These are phyloP conservation scores for Laothoe populi DNA, from an alignment of 2,888 invertebrate genomes.

Conservation along the genomic window DNA sequence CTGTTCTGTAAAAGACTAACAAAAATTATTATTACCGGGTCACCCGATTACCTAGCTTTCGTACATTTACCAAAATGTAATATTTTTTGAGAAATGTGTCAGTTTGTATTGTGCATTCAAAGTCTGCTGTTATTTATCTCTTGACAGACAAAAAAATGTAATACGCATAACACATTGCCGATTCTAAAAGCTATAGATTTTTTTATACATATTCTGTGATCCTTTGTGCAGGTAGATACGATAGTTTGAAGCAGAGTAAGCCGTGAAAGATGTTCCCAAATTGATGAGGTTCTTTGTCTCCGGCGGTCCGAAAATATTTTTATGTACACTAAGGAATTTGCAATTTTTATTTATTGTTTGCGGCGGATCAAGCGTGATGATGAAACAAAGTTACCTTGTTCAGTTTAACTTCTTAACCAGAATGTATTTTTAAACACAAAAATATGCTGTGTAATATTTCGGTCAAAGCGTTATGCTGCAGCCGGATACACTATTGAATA, in stretches of 20 bases:
- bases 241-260: background rate
- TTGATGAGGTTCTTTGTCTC: conserved; percentile 18
- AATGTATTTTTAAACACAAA: background rate
- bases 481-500: background rate
- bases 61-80: conserved; percentile 6
- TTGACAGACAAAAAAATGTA: conserved; percentile 2
- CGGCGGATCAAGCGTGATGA: background rate
- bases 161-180: conserved; percentile 16
- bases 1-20: background rate
- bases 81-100: conserved; percentile 15
- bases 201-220: conserved; percentile 9
- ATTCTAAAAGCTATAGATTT: background rate
- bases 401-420: background rate
- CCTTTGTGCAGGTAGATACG: conserved; percentile 8
- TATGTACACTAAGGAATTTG: background rate
- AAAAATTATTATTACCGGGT: conserved; percentile 8
- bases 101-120: conserved; percentile 17
- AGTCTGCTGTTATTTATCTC: conserved; percentile 20
- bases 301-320: background rate
- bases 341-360: conserved; percentile 13
- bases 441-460: background rate
- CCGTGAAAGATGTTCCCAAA: conserved; percentile 22
- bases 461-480: background rate
- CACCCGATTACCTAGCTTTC: background rate
- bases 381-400: background rate